A percentile compares a stretch with the other conserved stretches of the same genome.
These are phyloP conservation scores for Petrophora chlorosata DNA, from an alignment of 2,888 invertebrate genomes.

Conservation along the genomic window DNA sequence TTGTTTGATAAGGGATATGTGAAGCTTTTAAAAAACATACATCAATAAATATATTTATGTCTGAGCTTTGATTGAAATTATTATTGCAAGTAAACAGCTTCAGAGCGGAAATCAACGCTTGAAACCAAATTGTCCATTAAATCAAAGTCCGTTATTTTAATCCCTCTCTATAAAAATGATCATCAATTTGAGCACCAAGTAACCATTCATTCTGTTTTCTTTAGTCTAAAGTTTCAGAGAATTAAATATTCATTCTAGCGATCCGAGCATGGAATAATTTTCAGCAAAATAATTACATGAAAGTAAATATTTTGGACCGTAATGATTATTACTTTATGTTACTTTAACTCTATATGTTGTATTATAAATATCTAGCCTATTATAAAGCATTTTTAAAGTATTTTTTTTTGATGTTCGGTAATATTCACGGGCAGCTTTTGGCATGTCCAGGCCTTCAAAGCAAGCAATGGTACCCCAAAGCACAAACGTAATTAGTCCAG, in stretches of 20 bases:
- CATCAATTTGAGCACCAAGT: background rate
- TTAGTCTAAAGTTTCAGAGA: background rate
- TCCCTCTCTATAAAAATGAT: conserved; percentile 2
- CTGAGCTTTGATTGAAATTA: background rate
- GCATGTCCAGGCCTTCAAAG: background rate
- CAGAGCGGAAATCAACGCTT: background rate
- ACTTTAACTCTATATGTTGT: too few species aligned
- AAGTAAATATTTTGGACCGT: too few species aligned
- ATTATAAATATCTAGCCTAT: too few species aligned
- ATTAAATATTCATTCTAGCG: too few species aligned
- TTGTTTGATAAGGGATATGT: too few species aligned
- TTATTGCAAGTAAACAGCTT: background rate
- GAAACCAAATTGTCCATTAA: conserved; percentile 5
- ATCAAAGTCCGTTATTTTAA: conserved; percentile 4
- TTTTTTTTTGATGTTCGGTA: background rate
- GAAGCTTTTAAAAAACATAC: too few species aligned
- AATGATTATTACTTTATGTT: too few species aligned
- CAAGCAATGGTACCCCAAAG: conserved; percentile 9
- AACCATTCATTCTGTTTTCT: background rate
- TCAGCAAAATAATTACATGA: too few species aligned
- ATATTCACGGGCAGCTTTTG: background rate
- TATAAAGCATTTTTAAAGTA: background rate
- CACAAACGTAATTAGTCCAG: conserved; percentile 39
- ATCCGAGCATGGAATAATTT: too few species aligned
- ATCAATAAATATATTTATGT: too few species aligned